Percentiles rank a stretch among this genome's conserved stretches.
phyloP scores from a whole-genome alignment of 2,888 invertebrate genomes.

The Aplocera efformata region DNA sequence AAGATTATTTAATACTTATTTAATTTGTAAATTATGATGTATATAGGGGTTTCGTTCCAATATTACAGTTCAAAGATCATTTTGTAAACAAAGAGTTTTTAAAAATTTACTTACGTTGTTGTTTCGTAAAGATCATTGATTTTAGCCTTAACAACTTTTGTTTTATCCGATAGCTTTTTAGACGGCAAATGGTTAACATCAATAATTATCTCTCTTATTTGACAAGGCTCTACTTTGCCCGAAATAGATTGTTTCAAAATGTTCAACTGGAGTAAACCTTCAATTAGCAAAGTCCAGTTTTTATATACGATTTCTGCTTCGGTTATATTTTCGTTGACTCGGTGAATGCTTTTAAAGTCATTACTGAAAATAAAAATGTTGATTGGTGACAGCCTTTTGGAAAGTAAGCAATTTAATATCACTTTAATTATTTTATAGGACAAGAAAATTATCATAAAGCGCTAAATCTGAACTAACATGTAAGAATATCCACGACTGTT shows the following conservation, averaged over 20 bases:
- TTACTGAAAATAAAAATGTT: slow-evolving; percentile 34
- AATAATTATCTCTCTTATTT: slow-evolving; percentile 41
- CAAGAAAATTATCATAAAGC: too few relatives aligned
- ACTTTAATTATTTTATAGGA: not conserved
- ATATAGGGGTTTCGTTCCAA: too few relatives aligned
- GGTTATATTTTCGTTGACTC: slow-evolving; percentile 36
- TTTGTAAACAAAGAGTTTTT: too few relatives aligned
- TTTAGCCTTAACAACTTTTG: slow-evolving; percentile 22
- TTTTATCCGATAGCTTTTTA: slow-evolving; percentile 3
- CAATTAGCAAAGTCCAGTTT: slow-evolving; percentile 91
- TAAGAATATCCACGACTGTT: slow-evolving; percentile 40
- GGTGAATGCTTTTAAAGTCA: slow-evolving; percentile 45
- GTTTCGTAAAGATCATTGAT: slow-evolving; percentile 30
- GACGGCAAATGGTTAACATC: slow-evolving; percentile 26
- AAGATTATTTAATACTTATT: not conserved
- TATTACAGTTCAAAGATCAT: too few relatives aligned
- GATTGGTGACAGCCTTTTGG: not conserved
- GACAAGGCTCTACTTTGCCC: slow-evolving; percentile 82
- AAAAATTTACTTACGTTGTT: slow-evolving; percentile 34
- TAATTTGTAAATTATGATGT: not conserved
- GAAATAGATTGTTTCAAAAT: slow-evolving; percentile 82
- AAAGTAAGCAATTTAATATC: not conserved
- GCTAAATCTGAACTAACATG: slow-evolving; percentile 37
- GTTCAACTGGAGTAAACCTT: slow-evolving; percentile 89
- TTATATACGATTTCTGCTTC: slow-evolving; percentile 79